Evolutionary conservation across 1,140 invertebrate genomes (phyloP).

Genomic region (Heterodera schachtii): DNA sequence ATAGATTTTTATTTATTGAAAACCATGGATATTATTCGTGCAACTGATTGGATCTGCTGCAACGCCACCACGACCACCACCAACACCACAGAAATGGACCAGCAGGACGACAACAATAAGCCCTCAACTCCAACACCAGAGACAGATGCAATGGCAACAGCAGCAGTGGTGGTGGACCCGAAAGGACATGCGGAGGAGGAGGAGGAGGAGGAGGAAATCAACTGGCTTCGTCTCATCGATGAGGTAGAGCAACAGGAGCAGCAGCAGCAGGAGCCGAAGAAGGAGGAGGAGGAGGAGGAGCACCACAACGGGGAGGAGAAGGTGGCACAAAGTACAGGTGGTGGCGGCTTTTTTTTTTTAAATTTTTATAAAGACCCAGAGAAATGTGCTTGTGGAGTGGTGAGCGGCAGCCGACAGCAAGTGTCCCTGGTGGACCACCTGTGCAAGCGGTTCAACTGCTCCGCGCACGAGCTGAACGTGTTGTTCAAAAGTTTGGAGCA

Average conservation of each 20-base stretch:
- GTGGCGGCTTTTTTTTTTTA: neutral
- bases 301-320: neutral
- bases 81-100: neutral
- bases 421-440: conserved; percentile 2
- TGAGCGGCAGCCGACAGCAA: too few relatives aligned
- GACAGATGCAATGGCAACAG: too few relatives aligned
- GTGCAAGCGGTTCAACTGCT: neutral
- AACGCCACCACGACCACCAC: too few relatives aligned
- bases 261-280: neutral
- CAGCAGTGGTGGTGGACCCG: too few relatives aligned
- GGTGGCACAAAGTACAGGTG: neutral
- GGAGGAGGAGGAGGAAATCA: neutral
- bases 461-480: neutral
- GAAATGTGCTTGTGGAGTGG: neutral
- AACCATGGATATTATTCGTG: neutral
- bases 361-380: neutral
- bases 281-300: neutral
- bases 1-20: too few relatives aligned
- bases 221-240: neutral
- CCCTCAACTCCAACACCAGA: neutral
- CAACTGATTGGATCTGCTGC: neutral
- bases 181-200: neutral
- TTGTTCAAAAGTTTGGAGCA: conserved; percentile 1
- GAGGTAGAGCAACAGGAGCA: neutral
- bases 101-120: neutral